A percentile compares a stretch with the other conserved stretches of the same genome.
phyloP scores from a whole-genome alignment of 2,888 invertebrate genomes.

The Cephus rjabovi region DNA sequence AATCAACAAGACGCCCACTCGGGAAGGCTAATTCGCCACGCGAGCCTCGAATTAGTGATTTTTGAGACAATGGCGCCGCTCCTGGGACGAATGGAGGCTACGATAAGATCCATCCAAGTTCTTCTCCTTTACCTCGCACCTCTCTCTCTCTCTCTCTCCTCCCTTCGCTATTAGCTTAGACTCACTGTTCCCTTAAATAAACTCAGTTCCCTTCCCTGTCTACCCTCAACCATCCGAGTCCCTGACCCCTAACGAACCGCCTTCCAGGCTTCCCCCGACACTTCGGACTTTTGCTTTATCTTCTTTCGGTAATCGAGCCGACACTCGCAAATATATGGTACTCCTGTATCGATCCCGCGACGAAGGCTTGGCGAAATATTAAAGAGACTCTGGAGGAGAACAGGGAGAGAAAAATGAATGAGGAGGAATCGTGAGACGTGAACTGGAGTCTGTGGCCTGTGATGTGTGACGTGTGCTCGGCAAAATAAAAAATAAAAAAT shows the following conservation, averaged over 20 bases:
- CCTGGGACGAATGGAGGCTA: background rate
- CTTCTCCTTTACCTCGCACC: background rate
- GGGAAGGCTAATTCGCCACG: background rate
- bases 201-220: background rate
- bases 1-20: background rate
- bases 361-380: background rate
- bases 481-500: background rate
- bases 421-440: background rate
- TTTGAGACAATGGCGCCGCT: background rate
- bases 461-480: background rate
- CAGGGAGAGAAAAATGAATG: background rate
- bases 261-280: background rate
- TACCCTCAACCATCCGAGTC: background rate
- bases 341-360: too few species aligned
- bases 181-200: background rate
- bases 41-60: background rate
- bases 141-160: slow-evolving; percentile 8
- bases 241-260: background rate
- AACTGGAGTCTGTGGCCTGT: background rate
- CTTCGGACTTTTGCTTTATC: too few species aligned
- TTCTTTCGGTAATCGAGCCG: too few species aligned
- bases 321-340: background rate
- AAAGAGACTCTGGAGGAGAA: background rate
- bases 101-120: background rate
- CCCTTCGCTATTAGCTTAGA: background rate